Base-by-base conservation (phyloP, 1,140 invertebrate species). In the Drosophila busckii region DNA sequence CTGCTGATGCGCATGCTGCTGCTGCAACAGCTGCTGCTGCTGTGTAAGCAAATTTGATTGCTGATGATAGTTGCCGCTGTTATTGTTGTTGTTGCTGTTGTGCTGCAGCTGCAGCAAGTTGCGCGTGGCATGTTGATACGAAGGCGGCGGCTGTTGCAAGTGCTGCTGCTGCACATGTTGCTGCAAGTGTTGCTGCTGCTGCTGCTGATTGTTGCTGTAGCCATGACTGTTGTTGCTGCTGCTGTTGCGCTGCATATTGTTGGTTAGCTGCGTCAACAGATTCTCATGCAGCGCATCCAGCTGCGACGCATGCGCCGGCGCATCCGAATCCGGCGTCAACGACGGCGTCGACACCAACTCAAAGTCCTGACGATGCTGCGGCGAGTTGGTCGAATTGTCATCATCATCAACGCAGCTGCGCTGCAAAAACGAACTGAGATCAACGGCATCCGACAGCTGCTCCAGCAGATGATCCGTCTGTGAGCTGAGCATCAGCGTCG, bases 391-490 rank as follows among this genome's bases (percentile, higher is more conserved):
- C 73, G 38, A 88, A 6, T 70, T 73, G 28, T 89, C 89, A 42
- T 90, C 89, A 4, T 89, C 88, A 49, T 90, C 92, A 3, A 90
- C 91, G 3, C 91, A 90, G 31, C 92, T 75, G 60, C 91, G 88
- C 49, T 92, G 92, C 5, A 96, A 85, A 64, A 95, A 92, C 55
- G 89, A 90, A 31, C 90, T 90, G 10, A 95, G 88, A 68, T 95
- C 94, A 1, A 93, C 93, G 0, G 93, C 92, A 70, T 94, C 93
- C 17, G 90, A 90, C 0, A 94, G 86, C 46, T 91, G 92, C 66
- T 94, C 93, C 4, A 94, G 84, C 8, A 94, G 73, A 66, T 93
- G 92, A 87, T 95, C 94, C 8, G 93, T 92, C 1, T 93, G 91
- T 10, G 91, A 92, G 29, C 92, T 93, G 69, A 95, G 94, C 28